Evolutionary conservation across 2,113 vertebrate species (phyloP), one percentile per base, ranked within the genome.

Genomic region (Pseudorhombus dupliciocellatus): DNA sequence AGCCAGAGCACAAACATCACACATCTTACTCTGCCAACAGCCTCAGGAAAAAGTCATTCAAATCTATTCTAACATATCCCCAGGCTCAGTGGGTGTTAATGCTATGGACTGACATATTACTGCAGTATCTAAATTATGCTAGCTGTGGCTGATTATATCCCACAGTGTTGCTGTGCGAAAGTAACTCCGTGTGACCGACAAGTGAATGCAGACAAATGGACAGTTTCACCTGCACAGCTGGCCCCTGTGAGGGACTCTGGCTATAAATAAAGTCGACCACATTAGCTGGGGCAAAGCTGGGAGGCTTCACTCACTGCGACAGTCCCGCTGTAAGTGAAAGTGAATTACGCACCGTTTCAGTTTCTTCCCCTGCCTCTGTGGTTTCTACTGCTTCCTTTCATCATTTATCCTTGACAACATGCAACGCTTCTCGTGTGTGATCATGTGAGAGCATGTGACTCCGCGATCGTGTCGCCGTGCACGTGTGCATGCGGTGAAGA

Each of bases 41-140:
- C 82, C 28, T 64, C 60, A 74, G 59, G 68, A 67, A 53, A 26
- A 75, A 73, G 68, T 77, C 83, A 70, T 77, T 84, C 59, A 78
- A 78, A 12, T 67, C 75, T 71, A 57, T 66, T 58, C 71, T 44
- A 30, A 50, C 48, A 51, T 74, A 37, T 79, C 84, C 82, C 70
- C 24, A 42, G 78, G 77, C 84, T 77, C 81, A 59, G 81, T 71
- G 69, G 75, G 81, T 84, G 80, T 77, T 89, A 89, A 91, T 88
- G 77, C 86, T 75, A 85, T 74, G 59, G 67, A 76, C 79, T 82
- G 83, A 83, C 78, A 80, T 84, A 86, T 89, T 84, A 91, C 89
- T 87, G 84, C 73, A 83, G 73, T 71, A 84, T 89, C 84, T 85
- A 88, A 90, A 86, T 82, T 68, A 89, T 75, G 66, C 69, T 64